Evolutionary conservation across 2,888 invertebrate genomes (phyloP), one percentile per base, ranked within the genome.

Genomic region (Nymphalis urticae): DNA sequence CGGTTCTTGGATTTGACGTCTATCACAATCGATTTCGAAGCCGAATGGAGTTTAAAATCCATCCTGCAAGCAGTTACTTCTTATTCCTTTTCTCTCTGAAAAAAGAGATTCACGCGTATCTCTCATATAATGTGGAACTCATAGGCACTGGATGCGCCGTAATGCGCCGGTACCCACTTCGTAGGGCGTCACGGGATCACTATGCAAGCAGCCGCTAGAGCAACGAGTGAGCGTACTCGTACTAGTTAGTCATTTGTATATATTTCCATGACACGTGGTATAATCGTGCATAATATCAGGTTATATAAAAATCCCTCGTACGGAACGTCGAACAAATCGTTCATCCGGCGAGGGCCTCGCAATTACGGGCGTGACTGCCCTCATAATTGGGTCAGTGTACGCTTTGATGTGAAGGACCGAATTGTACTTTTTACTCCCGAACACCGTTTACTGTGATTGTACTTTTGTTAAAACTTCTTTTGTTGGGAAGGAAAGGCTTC

Each of bases 311-410:
- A 61, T 17, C 53, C 21, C 42, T 65, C 65, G 48, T 42, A 53
- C 36, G 60, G 53, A n/a, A 36, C 21, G 32, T 8, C 48, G 64
- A 71, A 68, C 53, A 62, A 61, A 68, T 60, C 68, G 51, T 65
- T 71, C 65, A 68, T 65, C 62, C 65, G 48, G 17, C 53, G 68
- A 42, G 58, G 42, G 56, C 51, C 50, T 61, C 60, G 62, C 68
- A 71, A 71, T 71, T 68, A 71, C 71, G 68, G 62, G 62, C 66
- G 62, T 62, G 66, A 56, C 64, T 62, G 59, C 68, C 65, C 62
- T 36, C 53, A 62, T 65, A 71, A 65, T 62, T 68, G 68, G 68
- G 71, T 71, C 71, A 65, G 51, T 65, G 64, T 64, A 64, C 24
- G 50, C 69, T 69, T 69, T 68, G 62, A 58, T 65, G 68, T 71